Percentiles rank a stretch among this genome's conserved stretches.
Conservation (phyloP, 2,888 invertebrate species). For the Fissipunctia ypsillon region DNA sequence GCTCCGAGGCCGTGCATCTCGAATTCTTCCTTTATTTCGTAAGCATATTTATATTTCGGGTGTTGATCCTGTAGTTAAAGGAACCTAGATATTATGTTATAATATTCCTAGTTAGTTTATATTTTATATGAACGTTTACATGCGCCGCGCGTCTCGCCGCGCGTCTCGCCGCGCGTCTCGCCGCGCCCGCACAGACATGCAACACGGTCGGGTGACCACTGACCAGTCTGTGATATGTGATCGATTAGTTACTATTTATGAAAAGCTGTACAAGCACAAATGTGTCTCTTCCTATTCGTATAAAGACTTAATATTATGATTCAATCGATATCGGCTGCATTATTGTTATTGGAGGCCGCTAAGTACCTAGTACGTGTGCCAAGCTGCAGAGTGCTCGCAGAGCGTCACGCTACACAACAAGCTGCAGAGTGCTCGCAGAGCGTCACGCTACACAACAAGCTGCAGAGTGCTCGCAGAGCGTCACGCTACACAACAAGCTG, state of each 20-base stretch:
- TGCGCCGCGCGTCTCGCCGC: slow-evolving; percentile 23
- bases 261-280: slow-evolving; percentile 13
- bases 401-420: no score
- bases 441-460: no score
- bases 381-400: no score
- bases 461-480: no score
- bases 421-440: no score
- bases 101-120: slow-evolving; percentile 36
- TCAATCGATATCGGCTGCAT: neutral
- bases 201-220: slow-evolving; percentile 26
- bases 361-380: slow-evolving; percentile 28
- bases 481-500: no score
- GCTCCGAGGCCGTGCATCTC: slow-evolving; percentile 15
- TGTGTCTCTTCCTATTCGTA: slow-evolving; percentile 35
- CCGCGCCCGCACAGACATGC: slow-evolving; percentile 43
- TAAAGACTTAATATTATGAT: slow-evolving; percentile 17
- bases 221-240: slow-evolving; percentile 66
- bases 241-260: slow-evolving; percentile 61
- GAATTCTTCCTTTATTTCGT: slow-evolving; percentile 50
- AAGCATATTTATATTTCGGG: slow-evolving; percentile 30
- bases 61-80: slow-evolving; percentile 15
- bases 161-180: slow-evolving; percentile 22
- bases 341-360: neutral
- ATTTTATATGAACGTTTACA: slow-evolving; percentile 62
- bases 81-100: slow-evolving; percentile 40